Base-by-base conservation (phyloP, 2,113 vertebrate species). In the Sander lucioperca region DNA sequence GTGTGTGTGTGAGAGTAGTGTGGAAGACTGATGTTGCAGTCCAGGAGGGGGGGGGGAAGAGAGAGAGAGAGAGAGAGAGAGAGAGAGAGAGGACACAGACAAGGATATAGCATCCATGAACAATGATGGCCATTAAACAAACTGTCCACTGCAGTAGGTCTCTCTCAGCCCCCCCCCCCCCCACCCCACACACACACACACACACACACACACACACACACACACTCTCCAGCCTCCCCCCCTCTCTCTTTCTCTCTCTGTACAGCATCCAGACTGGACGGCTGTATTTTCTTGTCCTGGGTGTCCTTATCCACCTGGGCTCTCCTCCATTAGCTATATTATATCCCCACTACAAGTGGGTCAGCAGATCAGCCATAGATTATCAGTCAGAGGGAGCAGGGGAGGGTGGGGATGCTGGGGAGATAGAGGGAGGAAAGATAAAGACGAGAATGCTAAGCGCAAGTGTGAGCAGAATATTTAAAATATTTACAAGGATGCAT, bases 321-420 rank as follows among this genome's bases (percentile, higher is more conserved):
- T 78, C 77, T 77, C 57, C 74, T 94, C 83, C 88, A 91, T 93
- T 90, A 89, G 81, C 68, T 69, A 80, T 73, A 92, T 90, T 82
- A 88, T 91, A 47, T 79, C 48, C 39, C 50, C 5, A 50, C 71
- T 80, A 81, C 81, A 83, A 85, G 73, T 56, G 36, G 92, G 81
- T 90, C 85, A 91, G 72, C 57, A 66, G 79, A 83, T 78, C 7
- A 7, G 53, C 74, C 70, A 73, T 66, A 84, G 68, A 79, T 89
- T 64, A 84, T 84, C 43, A 83, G 76, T 67, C 25, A 66, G 58
- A 27, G 50, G n/a, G 36, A 23, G 39, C 13, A 43, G 66, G 33
- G 0, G 16, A n/a, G 62, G 48, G 43, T 23, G 56, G 39, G 16
- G 74, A 39, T 45, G 58, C 43, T 59, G 8, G 21, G 47, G 54